Base-by-base conservation (phyloP, 2,797 vertebrate species). In the Pagetopsis macropterus region DNA sequence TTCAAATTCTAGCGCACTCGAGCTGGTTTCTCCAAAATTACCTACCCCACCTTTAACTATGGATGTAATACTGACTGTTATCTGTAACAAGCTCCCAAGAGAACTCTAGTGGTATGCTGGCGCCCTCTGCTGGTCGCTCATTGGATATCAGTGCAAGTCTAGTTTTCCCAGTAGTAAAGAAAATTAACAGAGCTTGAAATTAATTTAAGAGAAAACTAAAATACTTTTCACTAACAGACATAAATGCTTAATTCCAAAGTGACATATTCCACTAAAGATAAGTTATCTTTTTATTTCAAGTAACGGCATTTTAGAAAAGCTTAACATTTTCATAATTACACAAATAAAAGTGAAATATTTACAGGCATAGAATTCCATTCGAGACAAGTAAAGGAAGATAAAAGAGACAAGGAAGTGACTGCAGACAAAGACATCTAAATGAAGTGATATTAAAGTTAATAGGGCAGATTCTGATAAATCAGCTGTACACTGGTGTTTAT, bases 271-370 rank as follows among this genome's bases (percentile, higher is more conserved):
- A 58, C 40, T 0, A 44, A 51, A 40, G n/a, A 71, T 68, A 15
- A 76, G 66, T 83, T 67, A 78, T 72, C 60, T 50, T 63, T 65
- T 69, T 69, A 88, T 80, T 91, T 90, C 89, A 92, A 88, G 84
- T 90, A 84, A 79, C 10, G 2, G n/a, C 27, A 75, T 68, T 64
- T 82, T 21, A 63, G 21, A 80, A 78, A 79, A 68, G 3, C 7
- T 55, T 69, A 86, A 69, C 87, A 72, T 3, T 50, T 65, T 71
- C 72, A 88, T 80, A 88, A 89, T 88, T 81, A 76, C 2, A 61
- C 33, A 84, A 70, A 68, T 46, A 49, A 88, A 50, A 59, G 40
- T 65, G 16, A 88, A 90, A 91, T 91, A 93, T 92, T 87, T 91
- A 92, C 91, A 93, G 59, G 56, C 45, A 74, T 4, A 62, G 21